Base-by-base conservation (phyloP, 1,140 invertebrate species). In the Magallana gigas region DNA sequence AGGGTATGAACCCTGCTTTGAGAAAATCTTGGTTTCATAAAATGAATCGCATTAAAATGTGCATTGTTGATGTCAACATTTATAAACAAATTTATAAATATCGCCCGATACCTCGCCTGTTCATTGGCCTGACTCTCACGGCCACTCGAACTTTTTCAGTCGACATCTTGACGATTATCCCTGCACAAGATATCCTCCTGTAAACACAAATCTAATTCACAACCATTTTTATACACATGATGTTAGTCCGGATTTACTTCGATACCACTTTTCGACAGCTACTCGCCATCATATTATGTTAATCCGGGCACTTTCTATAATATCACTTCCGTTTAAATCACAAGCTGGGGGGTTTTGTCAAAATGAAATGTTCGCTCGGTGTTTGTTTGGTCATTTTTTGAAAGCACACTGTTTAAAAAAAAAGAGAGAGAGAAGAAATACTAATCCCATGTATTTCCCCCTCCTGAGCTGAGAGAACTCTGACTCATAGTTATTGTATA, bases 61-160 rank as follows among this genome's bases (percentile, higher is more conserved):
- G 12, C 18, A 11, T 18, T 11, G 68, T 76, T 48, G 23, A 12
- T 76, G 68, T 76, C 68, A 76, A 76, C 68, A 76, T 76, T 76
- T 36, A 76, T 76, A 76, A 76, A 76, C 68, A 76, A 71, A 62
- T 62, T 48, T 48, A 48, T 48, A 48, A 71, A 71, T 29, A 71
- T 71, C 68, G 18, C 18, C 8, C 57, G 57, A 83, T 83, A 98
- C 98, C 98, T 97, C 98, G 96, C 92, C 98, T 96, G 96, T 98
- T 99, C 95, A 99, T 98, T 94, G 98, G 98, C 95, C 98, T 97
- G 94, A 99, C 98, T 94, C 98, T 96, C 91, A 99, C 98, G 92
- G 98, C 98, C 91, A 99, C 98, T 96, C 98, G 98, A 94, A 99
- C 98, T 96, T 99, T 99, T 96, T 93, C 93, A 11, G 89, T 89